Percentiles rank a stretch among this genome's conserved stretches.
Conservation (phyloP, 2,888 invertebrate species). For the Euproctis similis region DNA sequence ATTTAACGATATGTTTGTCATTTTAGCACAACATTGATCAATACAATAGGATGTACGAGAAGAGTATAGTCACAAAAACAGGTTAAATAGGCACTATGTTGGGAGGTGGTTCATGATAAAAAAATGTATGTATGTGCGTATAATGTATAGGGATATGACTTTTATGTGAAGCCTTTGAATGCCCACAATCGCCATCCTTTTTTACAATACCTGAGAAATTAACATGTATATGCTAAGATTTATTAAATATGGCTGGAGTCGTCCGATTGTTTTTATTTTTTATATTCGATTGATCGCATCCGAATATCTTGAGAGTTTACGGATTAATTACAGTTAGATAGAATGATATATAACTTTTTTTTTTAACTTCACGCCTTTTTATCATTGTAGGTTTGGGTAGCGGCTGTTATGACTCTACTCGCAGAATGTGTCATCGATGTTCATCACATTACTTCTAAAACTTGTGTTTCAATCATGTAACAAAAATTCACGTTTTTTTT, state of each 20-base stretch:
- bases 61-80: conserved; percentile 39
- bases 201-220: conserved; percentile 16
- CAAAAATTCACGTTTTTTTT: too few relatives aligned
- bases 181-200: conserved; percentile 18
- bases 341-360: too few relatives aligned
- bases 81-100: conserved; percentile 36
- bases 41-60: conserved; percentile 38
- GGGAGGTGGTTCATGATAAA: conserved; percentile 27
- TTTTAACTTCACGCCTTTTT: too few relatives aligned
- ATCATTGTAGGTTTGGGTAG: too few relatives aligned
- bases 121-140: conserved; percentile 13
- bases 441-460: too few relatives aligned
- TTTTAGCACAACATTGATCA: conserved; percentile 46
- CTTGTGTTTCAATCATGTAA: too few relatives aligned
- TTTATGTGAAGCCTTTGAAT: conserved; percentile 13
- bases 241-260: conserved; percentile 9
- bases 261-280: conserved; percentile 2
- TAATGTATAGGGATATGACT: conserved; percentile 13
- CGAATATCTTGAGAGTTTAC: too few relatives aligned
- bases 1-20: conserved; percentile 46
- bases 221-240: conserved; percentile 18
- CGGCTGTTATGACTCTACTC: too few relatives aligned
- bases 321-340: too few relatives aligned
- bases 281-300: conserved; percentile 7
- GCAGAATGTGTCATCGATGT: too few relatives aligned